Conservation (phyloP, 2,113 vertebrate genomes). For the Galeopterus variegatus region DNA sequence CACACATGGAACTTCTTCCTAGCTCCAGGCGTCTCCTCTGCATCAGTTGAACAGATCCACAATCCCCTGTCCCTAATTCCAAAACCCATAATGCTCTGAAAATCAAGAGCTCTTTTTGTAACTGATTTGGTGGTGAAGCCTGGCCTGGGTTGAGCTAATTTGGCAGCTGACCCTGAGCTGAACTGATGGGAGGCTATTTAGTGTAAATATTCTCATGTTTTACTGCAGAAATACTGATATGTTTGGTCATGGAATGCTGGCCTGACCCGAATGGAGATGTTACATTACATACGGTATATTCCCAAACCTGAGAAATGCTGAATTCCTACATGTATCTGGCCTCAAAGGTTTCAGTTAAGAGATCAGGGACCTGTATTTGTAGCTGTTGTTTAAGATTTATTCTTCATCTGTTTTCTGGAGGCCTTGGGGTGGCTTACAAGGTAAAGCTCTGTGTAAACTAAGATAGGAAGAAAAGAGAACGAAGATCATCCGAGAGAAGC, state of each 20-base stretch:
- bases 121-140: neutral
- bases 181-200: neutral
- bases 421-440: neutral
- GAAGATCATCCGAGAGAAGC: neutral
- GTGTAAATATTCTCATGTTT: neutral
- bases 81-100: neutral
- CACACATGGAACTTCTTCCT: accelerated
- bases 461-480: neutral
- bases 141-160: neutral
- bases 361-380: neutral
- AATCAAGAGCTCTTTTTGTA: neutral
- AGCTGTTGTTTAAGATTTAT: neutral
- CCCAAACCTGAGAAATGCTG: neutral
- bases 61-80: neutral
- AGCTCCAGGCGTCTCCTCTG: no score
- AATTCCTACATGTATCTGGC: neutral
- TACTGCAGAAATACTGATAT: neutral
- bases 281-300: accelerated
- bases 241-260: accelerated
- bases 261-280: accelerated
- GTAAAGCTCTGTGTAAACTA: neutral
- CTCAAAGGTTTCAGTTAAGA: neutral
- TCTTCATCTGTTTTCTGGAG: neutral
- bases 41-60: accelerated
- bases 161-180: neutral